Evolutionary conservation across 2,888 invertebrate genomes (phyloP).

Genomic region (Metacarcinus magister): DNA sequence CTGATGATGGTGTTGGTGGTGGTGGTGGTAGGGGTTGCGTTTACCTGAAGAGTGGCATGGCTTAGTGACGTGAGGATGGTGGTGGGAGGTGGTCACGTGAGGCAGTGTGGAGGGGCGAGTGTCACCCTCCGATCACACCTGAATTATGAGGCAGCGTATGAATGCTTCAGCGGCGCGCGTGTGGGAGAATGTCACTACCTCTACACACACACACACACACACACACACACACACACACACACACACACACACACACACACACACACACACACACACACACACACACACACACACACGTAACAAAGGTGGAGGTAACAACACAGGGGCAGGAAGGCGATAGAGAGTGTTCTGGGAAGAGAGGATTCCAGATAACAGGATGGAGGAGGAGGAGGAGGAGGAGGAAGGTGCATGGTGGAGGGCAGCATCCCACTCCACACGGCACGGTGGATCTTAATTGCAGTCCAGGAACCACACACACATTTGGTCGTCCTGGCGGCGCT

Average conservation of each 20-base stretch:
- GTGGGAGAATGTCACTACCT: constrained; percentile 34
- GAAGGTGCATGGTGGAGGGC: no score
- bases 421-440: not conserved
- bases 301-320: not conserved
- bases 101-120: not conserved
- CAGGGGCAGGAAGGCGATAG: not conserved
- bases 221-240: not conserved
- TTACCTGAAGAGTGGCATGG: not conserved
- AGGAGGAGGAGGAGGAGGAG: no score
- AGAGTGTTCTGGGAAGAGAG: not conserved
- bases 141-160: constrained; percentile 4
- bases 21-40: not conserved
- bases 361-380: not conserved
- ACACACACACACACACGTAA: not conserved
- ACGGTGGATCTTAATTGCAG: not conserved
- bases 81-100: not conserved
- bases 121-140: not conserved
- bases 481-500: not conserved
- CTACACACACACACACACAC: not conserved
- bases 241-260: not conserved
- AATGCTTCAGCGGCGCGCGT: constrained; percentile 30
- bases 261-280: not conserved
- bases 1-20: not conserved
- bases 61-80: no score
- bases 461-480: not conserved